Evolutionary conservation across 2,797 vertebrate genomes (phyloP).

Genomic region (Danio jaintianensis): DNA sequence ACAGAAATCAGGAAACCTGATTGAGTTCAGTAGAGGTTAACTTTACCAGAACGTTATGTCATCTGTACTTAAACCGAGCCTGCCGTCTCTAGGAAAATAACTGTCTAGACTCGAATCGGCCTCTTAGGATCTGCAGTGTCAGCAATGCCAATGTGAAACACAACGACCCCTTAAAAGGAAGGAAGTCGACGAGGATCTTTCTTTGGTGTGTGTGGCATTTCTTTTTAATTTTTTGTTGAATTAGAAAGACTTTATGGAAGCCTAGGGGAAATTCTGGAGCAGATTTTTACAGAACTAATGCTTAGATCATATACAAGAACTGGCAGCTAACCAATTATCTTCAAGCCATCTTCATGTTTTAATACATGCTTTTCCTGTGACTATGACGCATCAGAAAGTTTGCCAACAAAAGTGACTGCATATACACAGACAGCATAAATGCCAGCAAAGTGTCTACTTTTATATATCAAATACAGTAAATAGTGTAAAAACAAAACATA

Average conservation of each 20-base stretch:
- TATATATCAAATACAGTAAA: no score
- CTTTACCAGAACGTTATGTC: not conserved
- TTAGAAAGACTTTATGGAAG: not conserved
- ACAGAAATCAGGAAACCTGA: not conserved
- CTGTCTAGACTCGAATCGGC: constrained; percentile 14
- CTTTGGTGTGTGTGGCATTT: constrained; percentile 9
- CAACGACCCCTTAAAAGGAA: not conserved
- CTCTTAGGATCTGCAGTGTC: constrained; percentile 5
- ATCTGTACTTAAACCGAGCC: not conserved
- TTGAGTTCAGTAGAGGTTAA: not conserved
- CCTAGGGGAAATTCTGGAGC: not conserved
- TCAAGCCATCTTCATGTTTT: not conserved
- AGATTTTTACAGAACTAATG: not conserved
- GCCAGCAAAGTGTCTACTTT: no score
- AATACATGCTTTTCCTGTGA: not conserved
- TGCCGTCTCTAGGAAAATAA: not conserved
- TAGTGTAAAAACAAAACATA: no score
- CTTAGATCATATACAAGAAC: not conserved
- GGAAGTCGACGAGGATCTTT: not conserved
- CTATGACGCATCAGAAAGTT: not conserved
- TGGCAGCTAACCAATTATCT: not conserved
- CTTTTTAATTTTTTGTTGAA: not conserved
- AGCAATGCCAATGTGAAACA: not conserved
- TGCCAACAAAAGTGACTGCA: not conserved
- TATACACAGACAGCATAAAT: no score